Percentiles rank a stretch among this genome's conserved stretches.
Evolutionary conservation across 2,113 vertebrate species (phyloP).

Genomic region (Etia nguti): DNA sequence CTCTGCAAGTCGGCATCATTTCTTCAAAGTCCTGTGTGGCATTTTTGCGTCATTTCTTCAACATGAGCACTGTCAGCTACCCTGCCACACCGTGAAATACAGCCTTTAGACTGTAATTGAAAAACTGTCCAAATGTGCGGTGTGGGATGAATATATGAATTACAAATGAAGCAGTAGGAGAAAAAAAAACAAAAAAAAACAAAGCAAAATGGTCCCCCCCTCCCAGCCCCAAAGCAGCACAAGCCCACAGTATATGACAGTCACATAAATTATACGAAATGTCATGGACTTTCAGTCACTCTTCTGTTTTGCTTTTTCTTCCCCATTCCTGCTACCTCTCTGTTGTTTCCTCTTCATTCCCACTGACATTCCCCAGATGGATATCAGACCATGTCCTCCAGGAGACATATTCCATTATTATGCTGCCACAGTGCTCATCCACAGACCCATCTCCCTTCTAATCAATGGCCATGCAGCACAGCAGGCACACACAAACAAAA

Average conservation of each 20-base stretch:
- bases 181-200: not conserved
- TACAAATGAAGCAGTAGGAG: not conserved
- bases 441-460: conserved; percentile 41
- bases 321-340: not conserved
- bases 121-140: conserved; percentile 17
- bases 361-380: conserved; percentile 52
- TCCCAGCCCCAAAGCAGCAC: not conserved
- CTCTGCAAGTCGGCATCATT: not conserved
- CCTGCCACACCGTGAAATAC: not conserved
- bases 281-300: conserved; percentile 16
- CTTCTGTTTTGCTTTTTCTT: not conserved
- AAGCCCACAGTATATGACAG: conserved; percentile 13
- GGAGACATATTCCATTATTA: conserved; percentile 63
- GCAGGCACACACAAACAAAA: conserved; percentile 18
- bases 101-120: conserved; percentile 1
- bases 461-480: conserved; percentile 63
- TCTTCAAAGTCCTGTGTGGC: conserved; percentile 4
- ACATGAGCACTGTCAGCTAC: not conserved
- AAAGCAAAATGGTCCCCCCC: not conserved
- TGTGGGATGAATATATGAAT: conserved; percentile 9
- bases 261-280: conserved; percentile 20
- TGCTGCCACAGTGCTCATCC: conserved; percentile 56
- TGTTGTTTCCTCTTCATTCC: conserved; percentile 7
- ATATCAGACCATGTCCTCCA: conserved; percentile 57
- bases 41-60: not conserved